phyloP scores from a whole-genome alignment of 2,888 invertebrate genomes.

The Acronicta psi region DNA sequence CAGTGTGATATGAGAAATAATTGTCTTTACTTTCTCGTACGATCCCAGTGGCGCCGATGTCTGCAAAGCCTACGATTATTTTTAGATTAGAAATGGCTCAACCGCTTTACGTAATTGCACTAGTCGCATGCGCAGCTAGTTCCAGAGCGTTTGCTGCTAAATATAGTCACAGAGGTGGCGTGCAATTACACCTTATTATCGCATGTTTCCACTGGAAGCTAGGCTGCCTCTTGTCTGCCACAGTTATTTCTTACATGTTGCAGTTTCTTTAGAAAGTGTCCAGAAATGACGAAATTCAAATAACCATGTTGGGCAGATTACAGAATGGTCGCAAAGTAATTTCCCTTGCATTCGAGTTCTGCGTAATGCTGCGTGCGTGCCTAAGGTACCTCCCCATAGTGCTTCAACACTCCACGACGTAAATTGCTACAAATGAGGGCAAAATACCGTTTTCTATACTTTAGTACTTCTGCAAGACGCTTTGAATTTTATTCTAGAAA shows the following conservation, averaged over 20 bases:
- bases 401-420: constrained; percentile 59
- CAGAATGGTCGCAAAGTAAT: constrained; percentile 75
- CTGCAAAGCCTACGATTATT: constrained; percentile 88
- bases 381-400: constrained; percentile 70
- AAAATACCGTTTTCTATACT: constrained; percentile 69
- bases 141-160: constrained; percentile 86
- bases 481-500: constrained; percentile 44
- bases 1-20: constrained; percentile 69
- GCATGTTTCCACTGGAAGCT: constrained; percentile 87
- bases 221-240: constrained; percentile 73
- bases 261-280: constrained; percentile 88
- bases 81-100: constrained; percentile 89
- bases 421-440: constrained; percentile 73
- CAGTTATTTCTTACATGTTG: constrained; percentile 75
- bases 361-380: constrained; percentile 84
- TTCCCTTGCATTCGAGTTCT: constrained; percentile 74
- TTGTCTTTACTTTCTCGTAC: constrained; percentile 86
- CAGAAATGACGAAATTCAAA: constrained; percentile 86
- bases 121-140: constrained; percentile 85
- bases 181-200: constrained; percentile 88
- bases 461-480: constrained; percentile 51
- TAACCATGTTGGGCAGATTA: constrained; percentile 76
- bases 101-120: constrained; percentile 89
- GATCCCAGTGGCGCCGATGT: constrained; percentile 86
- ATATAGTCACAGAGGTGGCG: constrained; percentile 86